Percentiles rank a stretch among this genome's conserved stretches.
Evolutionary conservation across 2,113 vertebrate genomes (phyloP).

Genomic region (Eleginops maclovinus): DNA sequence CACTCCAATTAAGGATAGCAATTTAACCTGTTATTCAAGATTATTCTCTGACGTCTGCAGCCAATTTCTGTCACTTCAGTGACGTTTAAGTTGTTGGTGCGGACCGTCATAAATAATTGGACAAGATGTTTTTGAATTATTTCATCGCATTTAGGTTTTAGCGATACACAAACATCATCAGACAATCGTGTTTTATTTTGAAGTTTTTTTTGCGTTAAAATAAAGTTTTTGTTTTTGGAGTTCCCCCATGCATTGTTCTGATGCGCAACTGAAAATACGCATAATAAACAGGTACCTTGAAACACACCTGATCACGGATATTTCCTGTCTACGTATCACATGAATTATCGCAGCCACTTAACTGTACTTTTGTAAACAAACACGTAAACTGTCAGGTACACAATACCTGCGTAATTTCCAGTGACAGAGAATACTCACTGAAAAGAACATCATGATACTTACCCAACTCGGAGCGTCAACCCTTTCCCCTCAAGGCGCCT

Average conservation of each 20-base stretch:
- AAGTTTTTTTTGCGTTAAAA: neutral
- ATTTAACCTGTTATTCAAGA: no score
- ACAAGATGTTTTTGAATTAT: neutral
- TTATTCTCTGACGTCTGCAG: neutral
- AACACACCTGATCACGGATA: neutral
- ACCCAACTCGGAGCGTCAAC: slow-evolving; percentile 42
- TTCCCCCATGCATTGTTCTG: neutral
- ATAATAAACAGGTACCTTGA: neutral
- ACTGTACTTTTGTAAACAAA: neutral
- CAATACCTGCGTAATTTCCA: neutral
- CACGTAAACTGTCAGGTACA: neutral
- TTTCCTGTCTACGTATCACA: neutral
- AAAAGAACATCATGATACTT: slow-evolving; percentile 31
- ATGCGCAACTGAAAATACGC: neutral
- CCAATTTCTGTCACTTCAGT: neutral
- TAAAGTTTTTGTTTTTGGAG: neutral
- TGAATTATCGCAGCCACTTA: neutral
- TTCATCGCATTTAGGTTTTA: neutral
- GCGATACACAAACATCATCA: no score
- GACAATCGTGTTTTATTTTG: neutral
- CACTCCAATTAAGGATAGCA: neutral
- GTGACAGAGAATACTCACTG: neutral
- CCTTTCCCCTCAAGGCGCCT: neutral
- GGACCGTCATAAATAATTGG: neutral
- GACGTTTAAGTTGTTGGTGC: neutral